Evolutionary conservation across 2,797 vertebrate species (phyloP).

Genomic region (Rhinatrema bivittatum): DNA sequence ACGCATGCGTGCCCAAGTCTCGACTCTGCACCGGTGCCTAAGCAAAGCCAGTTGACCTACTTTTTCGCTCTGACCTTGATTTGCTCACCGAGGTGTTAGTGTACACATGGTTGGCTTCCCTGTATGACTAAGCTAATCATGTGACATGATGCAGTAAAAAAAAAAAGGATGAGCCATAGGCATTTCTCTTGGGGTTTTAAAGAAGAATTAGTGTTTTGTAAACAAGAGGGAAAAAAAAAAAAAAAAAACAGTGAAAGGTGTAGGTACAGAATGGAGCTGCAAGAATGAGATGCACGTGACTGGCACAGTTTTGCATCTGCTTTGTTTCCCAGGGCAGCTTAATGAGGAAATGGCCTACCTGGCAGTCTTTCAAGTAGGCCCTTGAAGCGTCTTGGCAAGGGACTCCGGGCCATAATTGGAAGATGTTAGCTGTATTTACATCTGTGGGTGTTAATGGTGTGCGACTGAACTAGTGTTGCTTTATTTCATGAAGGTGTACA

Average conservation of each 20-base stretch:
- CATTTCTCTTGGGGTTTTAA: too few species aligned
- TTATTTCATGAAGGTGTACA: too few species aligned
- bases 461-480: constrained; percentile 29
- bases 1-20: too few species aligned
- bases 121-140: constrained; percentile 34
- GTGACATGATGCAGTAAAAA: constrained; percentile 17
- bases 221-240: too few species aligned
- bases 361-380: constrained; percentile 47
- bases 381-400: constrained; percentile 55
- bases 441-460: constrained; percentile 27
- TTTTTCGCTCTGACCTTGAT: constrained; percentile 61
- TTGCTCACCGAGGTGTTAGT: constrained; percentile 35
- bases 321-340: constrained; percentile 32
- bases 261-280: constrained; percentile 7
- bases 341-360: constrained; percentile 60
- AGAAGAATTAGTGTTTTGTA: too few species aligned
- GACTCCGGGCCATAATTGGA: constrained; percentile 28
- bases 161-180: too few species aligned
- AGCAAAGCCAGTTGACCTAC: too few species aligned
- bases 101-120: constrained; percentile 41
- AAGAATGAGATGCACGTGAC: too few species aligned
- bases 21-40: too few species aligned
- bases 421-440: constrained; percentile 35
- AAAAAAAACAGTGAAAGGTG: too few species aligned
- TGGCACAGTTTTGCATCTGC: constrained; percentile 21